Conservation (phyloP, 2,888 invertebrate genomes). For the Thecophora atra region DNA sequence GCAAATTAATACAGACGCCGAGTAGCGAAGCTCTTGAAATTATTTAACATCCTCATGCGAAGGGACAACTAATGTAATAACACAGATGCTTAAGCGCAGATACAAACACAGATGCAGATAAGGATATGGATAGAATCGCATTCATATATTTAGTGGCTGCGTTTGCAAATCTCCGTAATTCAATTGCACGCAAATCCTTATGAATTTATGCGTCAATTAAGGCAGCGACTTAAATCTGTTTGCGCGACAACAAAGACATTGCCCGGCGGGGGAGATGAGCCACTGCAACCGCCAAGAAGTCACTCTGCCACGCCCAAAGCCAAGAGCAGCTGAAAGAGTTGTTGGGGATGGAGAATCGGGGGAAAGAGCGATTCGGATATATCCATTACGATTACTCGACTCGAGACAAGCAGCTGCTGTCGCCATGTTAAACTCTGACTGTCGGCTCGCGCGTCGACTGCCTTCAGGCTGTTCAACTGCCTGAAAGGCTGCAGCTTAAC, state of each 20-base stretch:
- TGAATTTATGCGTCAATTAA: slow-evolving; percentile 20
- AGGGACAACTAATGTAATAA: not conserved
- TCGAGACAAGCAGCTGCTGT: not conserved
- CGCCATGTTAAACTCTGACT: too few relatives aligned
- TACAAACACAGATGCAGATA: too few relatives aligned
- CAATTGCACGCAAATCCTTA: slow-evolving; percentile 26
- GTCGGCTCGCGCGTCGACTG: too few relatives aligned
- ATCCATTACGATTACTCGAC: not conserved
- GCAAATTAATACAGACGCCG: not conserved
- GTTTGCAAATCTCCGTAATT: slow-evolving; percentile 22
- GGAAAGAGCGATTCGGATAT: not conserved
- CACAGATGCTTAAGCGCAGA: too few relatives aligned
- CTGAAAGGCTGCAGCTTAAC: too few relatives aligned
- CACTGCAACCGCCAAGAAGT: not conserved
- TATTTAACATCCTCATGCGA: not conserved
- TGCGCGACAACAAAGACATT: not conserved
- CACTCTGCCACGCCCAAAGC: not conserved
- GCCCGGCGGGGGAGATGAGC: not conserved
- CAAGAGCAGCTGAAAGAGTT: not conserved
- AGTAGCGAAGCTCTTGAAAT: not conserved
- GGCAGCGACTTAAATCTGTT: slow-evolving; percentile 1
- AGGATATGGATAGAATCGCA: too few relatives aligned
- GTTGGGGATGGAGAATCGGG: too few relatives aligned
- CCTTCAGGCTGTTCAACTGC: too few relatives aligned
- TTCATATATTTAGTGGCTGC: not conserved